Evolutionary conservation across 2,797 vertebrate genomes (phyloP).

Genomic region (Anguilla obscura): DNA sequence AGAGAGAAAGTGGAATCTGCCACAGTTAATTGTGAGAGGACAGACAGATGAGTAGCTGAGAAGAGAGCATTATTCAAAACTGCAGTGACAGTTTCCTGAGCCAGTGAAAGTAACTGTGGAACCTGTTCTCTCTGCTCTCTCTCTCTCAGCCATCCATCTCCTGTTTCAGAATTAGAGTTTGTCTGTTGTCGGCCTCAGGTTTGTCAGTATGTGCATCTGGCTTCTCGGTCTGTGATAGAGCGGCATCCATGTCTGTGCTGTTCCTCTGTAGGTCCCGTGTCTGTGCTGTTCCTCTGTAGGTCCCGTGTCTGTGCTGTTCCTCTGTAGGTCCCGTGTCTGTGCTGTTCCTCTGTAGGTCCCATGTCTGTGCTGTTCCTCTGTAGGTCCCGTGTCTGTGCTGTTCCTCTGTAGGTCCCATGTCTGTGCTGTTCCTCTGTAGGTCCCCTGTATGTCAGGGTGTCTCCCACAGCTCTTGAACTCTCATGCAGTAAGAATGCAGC

Average conservation of each 20-base stretch:
- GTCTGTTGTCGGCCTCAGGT: constrained; percentile 7
- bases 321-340: constrained; percentile 23
- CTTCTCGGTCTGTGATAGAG: constrained; percentile 50
- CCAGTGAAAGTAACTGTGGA: background rate
- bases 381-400: too few relatives aligned
- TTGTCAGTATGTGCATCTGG: constrained; percentile 33
- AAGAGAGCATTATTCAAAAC: background rate
- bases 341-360: constrained; percentile 29
- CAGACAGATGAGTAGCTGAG: background rate
- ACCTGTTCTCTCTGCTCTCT: background rate
- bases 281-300: too few relatives aligned
- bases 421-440: constrained; percentile 41
- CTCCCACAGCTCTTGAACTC: constrained; percentile 43
- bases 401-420: too few relatives aligned
- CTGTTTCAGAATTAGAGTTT: background rate
- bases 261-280: constrained; percentile 39
- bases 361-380: too few relatives aligned
- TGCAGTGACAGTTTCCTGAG: background rate
- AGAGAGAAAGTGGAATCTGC: background rate
- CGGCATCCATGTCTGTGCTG: constrained; percentile 40
- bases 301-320: too few relatives aligned
- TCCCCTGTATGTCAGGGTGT: constrained; percentile 36
- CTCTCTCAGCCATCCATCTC: background rate
- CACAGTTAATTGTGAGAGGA: background rate
- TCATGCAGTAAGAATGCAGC: constrained; percentile 37